Evolutionary conservation across 2,797 vertebrate species (phyloP).

Genomic region (Chaetophractus vellerosus): DNA sequence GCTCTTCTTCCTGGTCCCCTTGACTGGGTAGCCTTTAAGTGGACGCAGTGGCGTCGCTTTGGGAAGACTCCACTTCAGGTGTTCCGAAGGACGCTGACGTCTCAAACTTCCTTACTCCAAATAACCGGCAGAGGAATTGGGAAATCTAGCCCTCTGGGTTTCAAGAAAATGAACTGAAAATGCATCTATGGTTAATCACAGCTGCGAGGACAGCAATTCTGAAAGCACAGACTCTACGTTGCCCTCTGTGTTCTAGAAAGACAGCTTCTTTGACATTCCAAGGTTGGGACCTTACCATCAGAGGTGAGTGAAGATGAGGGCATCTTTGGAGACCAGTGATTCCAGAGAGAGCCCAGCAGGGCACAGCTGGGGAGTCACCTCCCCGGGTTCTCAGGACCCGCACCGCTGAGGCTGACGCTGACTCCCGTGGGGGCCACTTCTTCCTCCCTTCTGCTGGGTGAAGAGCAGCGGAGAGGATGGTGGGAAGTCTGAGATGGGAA

Average conservation of each 20-base stretch:
- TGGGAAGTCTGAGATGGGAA: accelerated
- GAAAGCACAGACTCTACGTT: accelerated
- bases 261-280: neutral
- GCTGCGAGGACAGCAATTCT: neutral
- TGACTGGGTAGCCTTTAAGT: neutral
- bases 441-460: neutral
- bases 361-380: neutral
- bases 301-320: neutral
- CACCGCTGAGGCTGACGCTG: neutral
- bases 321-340: neutral
- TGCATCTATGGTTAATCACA: neutral
- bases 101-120: neutral
- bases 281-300: accelerated
- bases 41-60: neutral
- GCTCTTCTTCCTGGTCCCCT: neutral
- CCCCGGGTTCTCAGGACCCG: neutral
- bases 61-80: neutral
- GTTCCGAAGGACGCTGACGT: neutral
- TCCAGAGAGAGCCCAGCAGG: neutral
- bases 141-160: neutral
- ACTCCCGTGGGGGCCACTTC: too few relatives aligned
- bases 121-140: neutral
- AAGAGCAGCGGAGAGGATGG: neutral
- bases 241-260: neutral
- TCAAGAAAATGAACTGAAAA: slow-evolving; percentile 4